A percentile compares a stretch with the other conserved stretches of the same genome.
Conservation (phyloP, 2,113 vertebrate genomes). For the Phaethornis superciliosus region DNA sequence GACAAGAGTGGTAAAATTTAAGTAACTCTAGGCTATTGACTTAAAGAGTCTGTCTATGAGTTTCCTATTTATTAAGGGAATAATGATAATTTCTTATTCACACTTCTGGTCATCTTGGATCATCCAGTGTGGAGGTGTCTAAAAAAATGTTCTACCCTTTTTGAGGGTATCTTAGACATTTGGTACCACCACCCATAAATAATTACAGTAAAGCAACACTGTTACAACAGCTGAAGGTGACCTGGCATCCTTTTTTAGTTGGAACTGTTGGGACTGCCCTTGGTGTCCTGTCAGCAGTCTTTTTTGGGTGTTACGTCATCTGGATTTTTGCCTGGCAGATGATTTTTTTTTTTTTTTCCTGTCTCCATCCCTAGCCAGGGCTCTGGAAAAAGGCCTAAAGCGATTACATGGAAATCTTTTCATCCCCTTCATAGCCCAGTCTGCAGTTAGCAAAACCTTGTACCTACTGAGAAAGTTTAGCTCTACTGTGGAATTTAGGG, state of each 20-base stretch:
- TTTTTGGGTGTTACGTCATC: neutral
- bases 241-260: neutral
- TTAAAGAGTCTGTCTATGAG: neutral
- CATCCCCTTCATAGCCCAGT: neutral
- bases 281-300: neutral
- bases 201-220: neutral
- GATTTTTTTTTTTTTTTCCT: neutral
- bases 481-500: neutral
- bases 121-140: neutral
- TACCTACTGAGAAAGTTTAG: neutral
- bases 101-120: neutral
- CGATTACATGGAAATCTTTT: neutral
- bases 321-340: slow-evolving; percentile 21
- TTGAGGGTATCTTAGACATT: neutral
- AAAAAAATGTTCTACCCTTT: neutral
- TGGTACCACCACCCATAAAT: neutral
- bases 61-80: neutral
- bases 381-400: slow-evolving; percentile 11
- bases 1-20: neutral
- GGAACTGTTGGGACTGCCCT: neutral
- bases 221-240: neutral
- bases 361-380: neutral
- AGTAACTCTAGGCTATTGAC: neutral
- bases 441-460: neutral
- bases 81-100: neutral